Conservation (phyloP, 2,797 vertebrate species). For the Heteromormyrus szaboi region DNA sequence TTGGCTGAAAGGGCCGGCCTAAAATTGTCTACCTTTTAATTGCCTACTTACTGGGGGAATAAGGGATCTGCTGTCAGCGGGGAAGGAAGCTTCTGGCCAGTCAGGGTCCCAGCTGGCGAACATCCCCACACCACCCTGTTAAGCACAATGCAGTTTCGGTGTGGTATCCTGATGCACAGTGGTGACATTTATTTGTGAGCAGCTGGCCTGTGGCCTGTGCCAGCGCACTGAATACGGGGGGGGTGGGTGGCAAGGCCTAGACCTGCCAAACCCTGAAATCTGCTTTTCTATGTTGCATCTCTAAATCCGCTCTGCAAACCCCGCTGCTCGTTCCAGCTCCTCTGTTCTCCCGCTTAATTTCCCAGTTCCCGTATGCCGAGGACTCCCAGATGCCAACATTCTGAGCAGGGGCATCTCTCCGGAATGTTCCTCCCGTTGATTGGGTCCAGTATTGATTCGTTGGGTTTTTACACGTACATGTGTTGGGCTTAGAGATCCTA, state of each 20-base stretch:
- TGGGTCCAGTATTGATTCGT: background rate
- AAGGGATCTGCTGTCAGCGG: constrained; percentile 3
- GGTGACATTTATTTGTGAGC: constrained; percentile 7
- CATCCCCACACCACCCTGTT: background rate
- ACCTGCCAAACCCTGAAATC: background rate
- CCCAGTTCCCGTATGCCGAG: background rate
- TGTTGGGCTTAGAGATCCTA: background rate
- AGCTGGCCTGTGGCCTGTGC: background rate
- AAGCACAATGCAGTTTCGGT: background rate
- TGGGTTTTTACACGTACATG: background rate
- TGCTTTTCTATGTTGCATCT: background rate
- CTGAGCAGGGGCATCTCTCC: background rate
- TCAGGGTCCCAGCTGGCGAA: background rate
- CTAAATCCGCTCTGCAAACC: background rate
- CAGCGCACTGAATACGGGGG: background rate
- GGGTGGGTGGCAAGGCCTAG: background rate
- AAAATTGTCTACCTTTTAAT: constrained; percentile 2
- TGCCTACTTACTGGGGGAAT: background rate
- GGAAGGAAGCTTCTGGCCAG: background rate
- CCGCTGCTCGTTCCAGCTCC: background rate
- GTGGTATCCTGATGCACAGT: background rate
- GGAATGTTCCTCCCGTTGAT: background rate
- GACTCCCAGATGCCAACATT: background rate
- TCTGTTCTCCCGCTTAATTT: background rate
- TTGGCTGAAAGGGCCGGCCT: background rate